Percentiles rank a stretch among this genome's conserved stretches.
Conservation (phyloP, 2,888 invertebrate species). For the Arctia plantaginis region DNA sequence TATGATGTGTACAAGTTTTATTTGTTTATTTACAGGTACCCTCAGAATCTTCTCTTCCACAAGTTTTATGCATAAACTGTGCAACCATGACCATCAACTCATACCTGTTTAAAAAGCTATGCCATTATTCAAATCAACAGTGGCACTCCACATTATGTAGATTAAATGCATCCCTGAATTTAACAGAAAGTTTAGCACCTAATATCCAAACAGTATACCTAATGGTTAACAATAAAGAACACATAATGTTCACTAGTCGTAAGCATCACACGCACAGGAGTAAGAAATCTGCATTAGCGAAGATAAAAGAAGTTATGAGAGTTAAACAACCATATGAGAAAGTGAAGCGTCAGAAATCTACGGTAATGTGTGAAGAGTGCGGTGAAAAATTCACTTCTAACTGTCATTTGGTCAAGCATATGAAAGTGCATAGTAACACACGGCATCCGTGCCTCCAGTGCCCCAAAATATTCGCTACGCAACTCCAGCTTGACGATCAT, state of each 20-base stretch:
- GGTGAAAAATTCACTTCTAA: slow-evolving; percentile 60
- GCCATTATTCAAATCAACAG: slow-evolving; percentile 60
- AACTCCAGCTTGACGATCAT: slow-evolving; percentile 62
- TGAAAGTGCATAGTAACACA: slow-evolving; percentile 60
- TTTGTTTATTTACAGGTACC: slow-evolving; percentile 58
- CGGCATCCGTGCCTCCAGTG: slow-evolving; percentile 65
- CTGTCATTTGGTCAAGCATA: slow-evolving; percentile 59
- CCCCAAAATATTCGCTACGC: slow-evolving; percentile 63
- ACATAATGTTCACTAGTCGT: slow-evolving; percentile 64
- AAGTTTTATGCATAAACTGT: slow-evolving; percentile 69
- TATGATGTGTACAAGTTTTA: slow-evolving; percentile 5
- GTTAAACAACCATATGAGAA: slow-evolving; percentile 56
- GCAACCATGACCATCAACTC: slow-evolving; percentile 63
- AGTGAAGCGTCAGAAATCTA: slow-evolving; percentile 46
- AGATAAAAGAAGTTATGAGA: slow-evolving; percentile 64
- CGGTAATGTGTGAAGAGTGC: slow-evolving; percentile 67
- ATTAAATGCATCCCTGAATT: slow-evolving; percentile 56
- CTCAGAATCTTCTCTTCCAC: slow-evolving; percentile 63
- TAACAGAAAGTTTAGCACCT: slow-evolving; percentile 51
- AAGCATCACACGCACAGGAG: slow-evolving; percentile 48
- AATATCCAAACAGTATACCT: slow-evolving; percentile 63
- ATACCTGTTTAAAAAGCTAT: slow-evolving; percentile 69
- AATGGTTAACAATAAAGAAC: slow-evolving; percentile 60
- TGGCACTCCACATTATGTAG: slow-evolving; percentile 62
- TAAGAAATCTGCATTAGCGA: slow-evolving; percentile 61